Conservation (phyloP, 2,113 vertebrate genomes). For the Myotis lucifugus region DNA sequence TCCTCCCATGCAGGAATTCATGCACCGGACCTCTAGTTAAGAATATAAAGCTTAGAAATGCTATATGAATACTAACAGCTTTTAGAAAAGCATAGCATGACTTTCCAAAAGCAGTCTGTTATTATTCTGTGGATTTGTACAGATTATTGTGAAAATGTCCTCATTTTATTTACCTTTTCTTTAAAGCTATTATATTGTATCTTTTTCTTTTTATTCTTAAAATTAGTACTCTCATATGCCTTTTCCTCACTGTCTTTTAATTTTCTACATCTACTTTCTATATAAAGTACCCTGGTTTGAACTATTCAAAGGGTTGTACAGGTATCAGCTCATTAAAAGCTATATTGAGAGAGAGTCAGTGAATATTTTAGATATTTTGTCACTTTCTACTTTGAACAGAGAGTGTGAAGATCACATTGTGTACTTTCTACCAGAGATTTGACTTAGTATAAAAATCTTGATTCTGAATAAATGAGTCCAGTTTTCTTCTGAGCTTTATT, state of each 20-base stretch:
- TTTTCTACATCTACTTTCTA: neutral
- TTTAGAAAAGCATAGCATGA: neutral
- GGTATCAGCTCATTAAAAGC: slow-evolving; percentile 17
- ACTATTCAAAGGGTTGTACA: neutral
- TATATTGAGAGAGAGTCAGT: neutral
- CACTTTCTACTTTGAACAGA: neutral
- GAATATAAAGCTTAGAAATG: neutral
- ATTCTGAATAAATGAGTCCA: neutral
- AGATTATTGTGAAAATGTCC: neutral
- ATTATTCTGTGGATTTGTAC: neutral
- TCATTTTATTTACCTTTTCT: slow-evolving; percentile 9
- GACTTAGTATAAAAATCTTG: neutral
- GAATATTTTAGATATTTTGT: neutral
- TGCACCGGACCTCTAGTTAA: too few species aligned
- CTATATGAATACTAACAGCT: neutral
- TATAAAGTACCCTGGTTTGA: neutral
- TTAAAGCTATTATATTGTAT: neutral
- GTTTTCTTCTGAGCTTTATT: slow-evolving; percentile 13
- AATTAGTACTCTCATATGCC: neutral
- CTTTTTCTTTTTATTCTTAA: neutral
- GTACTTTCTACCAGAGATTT: neutral
- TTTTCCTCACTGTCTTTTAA: slow-evolving; percentile 4
- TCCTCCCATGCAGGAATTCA: too few species aligned
- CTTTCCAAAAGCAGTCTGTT: neutral
- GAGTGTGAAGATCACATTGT: neutral